A percentile compares a stretch with the other conserved stretches of the same genome.
These are phyloP conservation scores for Tenthredo mesomela DNA, from an alignment of 2,888 invertebrate genomes.

Conservation along the genomic window DNA sequence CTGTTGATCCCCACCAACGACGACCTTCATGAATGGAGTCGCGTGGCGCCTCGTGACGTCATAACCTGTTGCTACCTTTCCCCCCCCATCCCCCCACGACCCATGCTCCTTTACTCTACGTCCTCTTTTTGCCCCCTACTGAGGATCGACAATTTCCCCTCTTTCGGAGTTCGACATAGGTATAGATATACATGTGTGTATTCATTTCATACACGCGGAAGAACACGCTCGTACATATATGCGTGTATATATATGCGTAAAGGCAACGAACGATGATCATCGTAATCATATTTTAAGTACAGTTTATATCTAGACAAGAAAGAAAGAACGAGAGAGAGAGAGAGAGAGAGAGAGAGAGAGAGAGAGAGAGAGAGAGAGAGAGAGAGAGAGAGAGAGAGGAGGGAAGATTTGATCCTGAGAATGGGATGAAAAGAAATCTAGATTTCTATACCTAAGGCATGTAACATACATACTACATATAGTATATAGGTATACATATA, in stretches of 20 bases:
- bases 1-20: conserved; percentile 26
- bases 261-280: conserved; percentile 21
- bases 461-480: no score
- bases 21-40: conserved; percentile 75
- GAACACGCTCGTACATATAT: not conserved
- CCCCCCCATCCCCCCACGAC: conserved; percentile 52
- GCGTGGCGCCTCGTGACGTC: conserved; percentile 77
- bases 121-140: not conserved
- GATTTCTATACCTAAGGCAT: not conserved
- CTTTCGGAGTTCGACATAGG: not conserved
- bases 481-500: not conserved
- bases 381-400: not conserved
- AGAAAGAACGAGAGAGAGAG: not conserved
- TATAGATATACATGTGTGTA: not conserved
- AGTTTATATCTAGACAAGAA: conserved; percentile 8
- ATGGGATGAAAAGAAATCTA: not conserved
- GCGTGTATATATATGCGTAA: not conserved
- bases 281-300: not conserved
- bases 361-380: not conserved
- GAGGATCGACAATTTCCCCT: not conserved
- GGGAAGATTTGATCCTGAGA: not conserved
- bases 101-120: conserved; percentile 4
- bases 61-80: conserved; percentile 75
- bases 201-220: not conserved
- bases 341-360: not conserved